These are phyloP conservation scores for Bombus superbus DNA, from an alignment of 1,140 invertebrate genomes.

Conservation along the genomic window DNA sequence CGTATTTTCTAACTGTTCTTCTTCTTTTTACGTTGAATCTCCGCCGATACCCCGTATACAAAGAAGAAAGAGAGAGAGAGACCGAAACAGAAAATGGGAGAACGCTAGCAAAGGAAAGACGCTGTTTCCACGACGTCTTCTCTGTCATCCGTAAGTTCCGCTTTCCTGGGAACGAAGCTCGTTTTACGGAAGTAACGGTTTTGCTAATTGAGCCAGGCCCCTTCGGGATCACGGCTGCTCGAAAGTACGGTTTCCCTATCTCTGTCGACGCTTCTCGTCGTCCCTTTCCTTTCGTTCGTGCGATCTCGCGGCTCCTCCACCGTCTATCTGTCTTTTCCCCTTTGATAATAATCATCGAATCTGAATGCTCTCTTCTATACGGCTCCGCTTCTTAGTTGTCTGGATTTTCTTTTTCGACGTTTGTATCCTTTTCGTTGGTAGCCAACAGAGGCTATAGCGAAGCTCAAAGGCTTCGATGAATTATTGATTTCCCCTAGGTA, in stretches of 20 bases:
- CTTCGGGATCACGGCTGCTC: slow-evolving; percentile 58
- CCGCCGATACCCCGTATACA: neutral
- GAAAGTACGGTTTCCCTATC: slow-evolving; percentile 14
- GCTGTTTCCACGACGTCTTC: slow-evolving; percentile 21
- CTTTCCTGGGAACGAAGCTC: slow-evolving; percentile 59
- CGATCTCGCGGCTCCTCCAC: neutral
- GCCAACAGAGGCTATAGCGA: neutral
- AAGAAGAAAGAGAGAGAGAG: neutral
- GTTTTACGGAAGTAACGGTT: slow-evolving; percentile 63
- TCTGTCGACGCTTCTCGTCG: too few relatives aligned
- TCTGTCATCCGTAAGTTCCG: slow-evolving; percentile 62
- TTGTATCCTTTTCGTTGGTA: neutral
- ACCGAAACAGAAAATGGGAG: neutral
- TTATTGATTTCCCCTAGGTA: slow-evolving; percentile 27
- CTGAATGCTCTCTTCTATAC: neutral
- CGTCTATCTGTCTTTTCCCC: neutral
- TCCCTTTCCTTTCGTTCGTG: neutral
- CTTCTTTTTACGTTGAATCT: too few relatives aligned
- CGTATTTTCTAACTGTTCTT: too few relatives aligned
- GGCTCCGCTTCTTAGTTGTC: too few relatives aligned
- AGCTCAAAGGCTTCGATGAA: slow-evolving; percentile 24
- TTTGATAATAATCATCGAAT: slow-evolving; percentile 33
- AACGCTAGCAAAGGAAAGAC: neutral
- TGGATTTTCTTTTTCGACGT: neutral
- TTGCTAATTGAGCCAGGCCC: slow-evolving; percentile 64